A percentile compares a stretch with the other conserved stretches of the same genome.
Conservation (phyloP, 2,888 invertebrate genomes). For the Chrysolina oricalcia region DNA sequence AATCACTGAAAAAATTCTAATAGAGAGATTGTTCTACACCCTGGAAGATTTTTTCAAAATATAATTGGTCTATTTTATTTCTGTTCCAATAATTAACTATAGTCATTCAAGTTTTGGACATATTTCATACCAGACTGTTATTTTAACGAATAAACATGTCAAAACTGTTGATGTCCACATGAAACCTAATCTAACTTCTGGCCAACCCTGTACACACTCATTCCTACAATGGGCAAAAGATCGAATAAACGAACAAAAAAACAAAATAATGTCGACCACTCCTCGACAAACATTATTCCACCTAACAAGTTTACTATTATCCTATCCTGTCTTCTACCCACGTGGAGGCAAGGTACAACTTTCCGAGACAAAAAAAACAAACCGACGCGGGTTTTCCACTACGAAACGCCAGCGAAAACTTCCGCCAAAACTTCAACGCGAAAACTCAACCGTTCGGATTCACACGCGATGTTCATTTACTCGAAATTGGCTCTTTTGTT, state of each 20-base stretch:
- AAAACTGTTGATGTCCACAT: too few species aligned
- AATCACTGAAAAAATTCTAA: too few species aligned
- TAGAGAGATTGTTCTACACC: too few species aligned
- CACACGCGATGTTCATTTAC: conserved; percentile 5
- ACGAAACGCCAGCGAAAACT: conserved; percentile 12
- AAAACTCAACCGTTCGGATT: not conserved
- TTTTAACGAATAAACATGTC: too few species aligned
- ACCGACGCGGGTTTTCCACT: conserved; percentile 10
- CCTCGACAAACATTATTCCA: conserved; percentile 38
- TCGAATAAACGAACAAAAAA: conserved; percentile 29
- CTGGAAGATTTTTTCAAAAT: too few species aligned
- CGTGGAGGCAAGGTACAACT: conserved; percentile 30
- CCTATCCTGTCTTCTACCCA: conserved; percentile 32
- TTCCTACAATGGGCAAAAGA: not conserved
- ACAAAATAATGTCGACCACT: conserved; percentile 45
- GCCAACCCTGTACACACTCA: conserved; percentile 12
- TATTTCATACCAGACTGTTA: too few species aligned
- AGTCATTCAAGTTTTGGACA: too few species aligned
- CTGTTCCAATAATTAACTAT: too few species aligned
- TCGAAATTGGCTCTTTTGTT: conserved; percentile 26
- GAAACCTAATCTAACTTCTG: not conserved
- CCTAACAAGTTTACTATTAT: conserved; percentile 38
- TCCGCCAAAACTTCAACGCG: not conserved
- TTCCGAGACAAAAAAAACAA: conserved; percentile 6
- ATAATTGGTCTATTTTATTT: too few species aligned